phyloP scores from a whole-genome alignment of 2,888 invertebrate genomes.

The Cerceris rybyensis region DNA sequence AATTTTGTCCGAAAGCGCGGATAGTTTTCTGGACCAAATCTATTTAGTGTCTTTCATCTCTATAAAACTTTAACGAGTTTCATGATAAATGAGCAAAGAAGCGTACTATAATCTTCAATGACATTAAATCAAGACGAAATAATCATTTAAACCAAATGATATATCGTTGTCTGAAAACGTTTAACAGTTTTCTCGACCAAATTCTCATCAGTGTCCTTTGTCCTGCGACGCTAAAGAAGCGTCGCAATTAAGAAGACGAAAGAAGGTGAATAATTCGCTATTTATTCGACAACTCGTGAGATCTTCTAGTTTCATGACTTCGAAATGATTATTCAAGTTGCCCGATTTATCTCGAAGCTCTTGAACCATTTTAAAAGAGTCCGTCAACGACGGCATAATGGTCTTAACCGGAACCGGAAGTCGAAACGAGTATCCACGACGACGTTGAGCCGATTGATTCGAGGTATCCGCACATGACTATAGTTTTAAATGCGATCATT shows the following conservation, averaged over 20 bases:
- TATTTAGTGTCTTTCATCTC: neutral
- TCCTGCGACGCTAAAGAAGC: no score
- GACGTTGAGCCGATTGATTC: slow-evolving; percentile 6
- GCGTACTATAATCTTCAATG: no score
- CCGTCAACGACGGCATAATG: neutral
- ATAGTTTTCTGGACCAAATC: neutral
- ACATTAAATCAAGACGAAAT: no score
- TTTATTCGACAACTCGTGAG: no score
- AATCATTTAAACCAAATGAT: no score
- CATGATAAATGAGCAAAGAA: neutral
- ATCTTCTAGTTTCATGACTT: no score
- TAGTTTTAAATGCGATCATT: neutral
- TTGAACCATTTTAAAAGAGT: neutral
- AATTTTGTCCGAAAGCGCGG: no score
- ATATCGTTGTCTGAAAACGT: no score
- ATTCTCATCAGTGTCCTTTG: no score
- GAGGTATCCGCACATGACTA: slow-evolving; percentile 5
- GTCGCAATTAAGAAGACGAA: no score
- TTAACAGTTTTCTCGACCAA: no score
- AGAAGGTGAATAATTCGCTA: no score
- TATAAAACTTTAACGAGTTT: neutral
- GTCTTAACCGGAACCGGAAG: slow-evolving; percentile 9
- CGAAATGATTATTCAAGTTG: neutral
- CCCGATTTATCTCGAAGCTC: neutral
- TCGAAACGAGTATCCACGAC: slow-evolving; percentile 44